These are phyloP conservation scores for Neosilurus hyrtlii DNA, from an alignment of 2,797 vertebrate species.

Conservation along the genomic window DNA sequence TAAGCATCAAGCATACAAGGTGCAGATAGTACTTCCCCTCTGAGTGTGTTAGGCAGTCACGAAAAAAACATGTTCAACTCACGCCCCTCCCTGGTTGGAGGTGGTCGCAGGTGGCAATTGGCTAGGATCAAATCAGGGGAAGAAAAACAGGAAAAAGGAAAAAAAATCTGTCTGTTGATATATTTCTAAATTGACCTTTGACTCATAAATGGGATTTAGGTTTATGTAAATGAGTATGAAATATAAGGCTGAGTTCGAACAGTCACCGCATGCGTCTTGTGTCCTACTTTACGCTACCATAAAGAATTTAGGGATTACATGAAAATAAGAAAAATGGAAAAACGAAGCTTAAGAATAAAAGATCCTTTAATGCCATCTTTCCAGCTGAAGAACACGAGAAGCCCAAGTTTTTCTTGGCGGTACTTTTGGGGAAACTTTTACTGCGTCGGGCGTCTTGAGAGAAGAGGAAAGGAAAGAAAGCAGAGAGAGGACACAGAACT, in stretches of 20 bases:
- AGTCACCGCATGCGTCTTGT: background rate
- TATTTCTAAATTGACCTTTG: background rate
- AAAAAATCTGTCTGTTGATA: too few species aligned
- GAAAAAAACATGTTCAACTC: too few species aligned
- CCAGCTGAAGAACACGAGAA: background rate
- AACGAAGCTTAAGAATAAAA: background rate
- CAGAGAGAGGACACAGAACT: conserved; percentile 62
- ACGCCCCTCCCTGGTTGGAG: too few species aligned
- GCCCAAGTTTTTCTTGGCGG: background rate
- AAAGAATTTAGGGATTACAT: conserved; percentile 9
- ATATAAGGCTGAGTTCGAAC: background rate
- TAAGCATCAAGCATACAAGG: too few species aligned
- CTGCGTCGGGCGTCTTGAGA: background rate
- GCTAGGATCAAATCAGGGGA: too few species aligned
- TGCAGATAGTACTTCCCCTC: too few species aligned
- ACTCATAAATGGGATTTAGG: background rate
- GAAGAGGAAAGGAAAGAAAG: background rate
- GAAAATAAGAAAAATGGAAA: background rate
- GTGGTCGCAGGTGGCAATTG: too few species aligned
- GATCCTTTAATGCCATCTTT: background rate
- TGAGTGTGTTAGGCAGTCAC: too few species aligned
- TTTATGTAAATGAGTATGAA: too few species aligned
- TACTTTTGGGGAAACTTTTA: conserved; percentile 14
- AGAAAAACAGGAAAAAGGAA: too few species aligned
- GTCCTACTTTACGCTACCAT: background rate